A percentile compares a stretch with the other conserved stretches of the same genome.
Conservation (phyloP, 2,113 vertebrate species). For the Marcusenius ussheri region DNA sequence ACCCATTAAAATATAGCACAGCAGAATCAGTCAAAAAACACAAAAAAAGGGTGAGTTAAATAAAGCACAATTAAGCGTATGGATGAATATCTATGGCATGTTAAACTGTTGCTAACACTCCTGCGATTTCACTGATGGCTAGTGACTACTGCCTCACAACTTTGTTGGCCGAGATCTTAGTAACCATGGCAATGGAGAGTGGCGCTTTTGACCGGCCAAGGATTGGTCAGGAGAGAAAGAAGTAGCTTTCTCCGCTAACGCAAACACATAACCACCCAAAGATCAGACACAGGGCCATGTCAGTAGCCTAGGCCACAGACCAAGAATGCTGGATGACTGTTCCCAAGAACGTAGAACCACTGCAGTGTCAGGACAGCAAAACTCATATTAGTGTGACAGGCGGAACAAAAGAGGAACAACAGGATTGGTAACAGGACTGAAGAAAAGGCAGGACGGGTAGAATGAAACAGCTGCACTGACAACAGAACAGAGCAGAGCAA, state of each 20-base stretch:
- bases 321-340: background rate
- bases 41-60: background rate
- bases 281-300: constrained; percentile 30
- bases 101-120: constrained; percentile 54
- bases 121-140: constrained; percentile 62
- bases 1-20: background rate
- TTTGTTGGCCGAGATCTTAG: constrained; percentile 62
- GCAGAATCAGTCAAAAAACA: background rate
- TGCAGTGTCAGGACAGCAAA: background rate
- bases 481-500: background rate
- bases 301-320: background rate
- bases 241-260: constrained; percentile 24
- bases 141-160: constrained; percentile 65
- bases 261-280: constrained; percentile 11
- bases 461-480: constrained; percentile 5
- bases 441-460: background rate
- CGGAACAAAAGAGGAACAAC: background rate
- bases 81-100: constrained; percentile 41
- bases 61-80: background rate
- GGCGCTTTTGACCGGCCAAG: constrained; percentile 30
- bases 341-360: background rate
- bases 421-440: background rate
- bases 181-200: constrained; percentile 61
- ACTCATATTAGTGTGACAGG: background rate
- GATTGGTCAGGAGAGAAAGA: constrained; percentile 19